Conservation (phyloP, 35 echinoderm and acorn worm species). For the Strongylocentrotus purpuratus region DNA sequence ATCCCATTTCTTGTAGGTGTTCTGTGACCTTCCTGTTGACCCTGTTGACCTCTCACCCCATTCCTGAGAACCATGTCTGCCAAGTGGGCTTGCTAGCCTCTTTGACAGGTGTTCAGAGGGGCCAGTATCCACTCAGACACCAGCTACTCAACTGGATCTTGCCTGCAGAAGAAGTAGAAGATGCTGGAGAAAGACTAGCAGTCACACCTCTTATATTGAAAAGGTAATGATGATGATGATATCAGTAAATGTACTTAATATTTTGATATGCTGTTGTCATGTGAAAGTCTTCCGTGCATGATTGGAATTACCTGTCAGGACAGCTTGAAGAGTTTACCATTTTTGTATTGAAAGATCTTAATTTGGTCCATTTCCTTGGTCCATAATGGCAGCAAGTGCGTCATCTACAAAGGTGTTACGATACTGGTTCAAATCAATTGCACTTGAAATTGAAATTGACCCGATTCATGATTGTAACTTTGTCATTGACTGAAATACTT, state of each 20-base stretch:
- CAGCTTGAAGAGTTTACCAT: too few relatives aligned
- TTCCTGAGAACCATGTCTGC: conserved; percentile 64
- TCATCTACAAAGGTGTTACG: too few relatives aligned
- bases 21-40: conserved; percentile 62
- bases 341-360: too few relatives aligned
- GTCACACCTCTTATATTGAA: conserved; percentile 46
- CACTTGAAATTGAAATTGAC: too few relatives aligned
- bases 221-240: neutral
- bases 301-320: too few relatives aligned
- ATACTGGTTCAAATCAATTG: too few relatives aligned
- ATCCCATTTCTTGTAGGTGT: conserved; percentile 6
- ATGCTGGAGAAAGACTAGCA: conserved; percentile 61
- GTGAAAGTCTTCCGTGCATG: too few relatives aligned
- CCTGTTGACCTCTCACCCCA: conserved; percentile 39
- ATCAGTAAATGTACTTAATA: too few relatives aligned
- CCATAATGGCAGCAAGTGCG: too few relatives aligned
- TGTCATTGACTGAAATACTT: neutral
- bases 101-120: conserved; percentile 43
- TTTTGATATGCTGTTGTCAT: too few relatives aligned
- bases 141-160: conserved; percentile 77
- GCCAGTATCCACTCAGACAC: conserved; percentile 61
- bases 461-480: neutral
- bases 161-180: conserved; percentile 64
- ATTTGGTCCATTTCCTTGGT: too few relatives aligned
- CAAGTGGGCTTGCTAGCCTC: conserved; percentile 51